Conservation (phyloP, 2,113 vertebrate genomes). For the Microcebus jonahi region DNA sequence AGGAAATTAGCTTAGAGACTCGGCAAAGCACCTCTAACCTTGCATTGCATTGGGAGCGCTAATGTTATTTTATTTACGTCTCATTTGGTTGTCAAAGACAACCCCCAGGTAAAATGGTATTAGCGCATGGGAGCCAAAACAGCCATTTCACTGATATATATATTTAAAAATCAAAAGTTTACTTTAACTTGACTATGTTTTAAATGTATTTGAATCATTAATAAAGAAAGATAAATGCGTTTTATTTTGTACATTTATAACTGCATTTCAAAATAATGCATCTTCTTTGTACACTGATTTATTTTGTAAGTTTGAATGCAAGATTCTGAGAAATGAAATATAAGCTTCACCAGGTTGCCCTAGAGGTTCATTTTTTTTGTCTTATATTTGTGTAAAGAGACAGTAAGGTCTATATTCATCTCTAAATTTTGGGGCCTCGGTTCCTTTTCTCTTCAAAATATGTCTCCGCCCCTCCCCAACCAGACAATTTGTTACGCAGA, state of each 20-base stretch:
- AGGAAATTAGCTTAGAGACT: not conserved
- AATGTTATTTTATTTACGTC: not conserved
- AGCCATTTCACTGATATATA: rapidly evolving
- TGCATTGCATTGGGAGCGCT: not conserved
- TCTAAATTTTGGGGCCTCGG: not conserved
- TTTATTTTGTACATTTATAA: not conserved
- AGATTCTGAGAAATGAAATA: not conserved
- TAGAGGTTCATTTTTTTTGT: not conserved
- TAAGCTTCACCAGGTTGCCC: not conserved
- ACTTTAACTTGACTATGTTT: not conserved
- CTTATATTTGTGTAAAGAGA: not conserved
- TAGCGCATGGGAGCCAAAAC: not conserved
- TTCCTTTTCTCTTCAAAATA: not conserved
- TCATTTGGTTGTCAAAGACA: not conserved
- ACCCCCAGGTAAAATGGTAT: too few species aligned
- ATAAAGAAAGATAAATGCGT: not conserved
- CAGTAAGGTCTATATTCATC: not conserved
- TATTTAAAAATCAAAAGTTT: not conserved
- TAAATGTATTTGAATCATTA: not conserved
- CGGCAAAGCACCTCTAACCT: not conserved
- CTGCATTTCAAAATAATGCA: not conserved
- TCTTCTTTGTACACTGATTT: not conserved
- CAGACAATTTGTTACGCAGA: not conserved
- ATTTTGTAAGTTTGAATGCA: not conserved
- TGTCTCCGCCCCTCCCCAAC: not conserved